A percentile compares a stretch with the other conserved stretches of the same genome.
Evolutionary conservation across 2,797 vertebrate species (phyloP).

Genomic region (Emys orbicularis): DNA sequence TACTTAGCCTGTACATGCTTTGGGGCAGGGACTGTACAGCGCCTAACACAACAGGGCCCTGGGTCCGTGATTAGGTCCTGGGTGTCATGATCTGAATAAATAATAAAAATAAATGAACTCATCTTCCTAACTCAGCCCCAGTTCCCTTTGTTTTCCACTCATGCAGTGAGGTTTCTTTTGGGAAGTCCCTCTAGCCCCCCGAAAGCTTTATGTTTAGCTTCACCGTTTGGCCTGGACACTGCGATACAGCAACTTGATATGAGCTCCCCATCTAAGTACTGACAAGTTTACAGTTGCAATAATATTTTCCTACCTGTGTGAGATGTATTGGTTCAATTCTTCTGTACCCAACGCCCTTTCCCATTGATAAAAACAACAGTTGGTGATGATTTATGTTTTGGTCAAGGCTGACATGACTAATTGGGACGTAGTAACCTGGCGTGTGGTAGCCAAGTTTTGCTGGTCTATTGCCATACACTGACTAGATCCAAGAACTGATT

Average conservation of each 20-base stretch:
- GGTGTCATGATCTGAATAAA: neutral
- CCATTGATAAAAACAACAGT: slow-evolving; percentile 66
- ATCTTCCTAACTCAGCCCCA: neutral
- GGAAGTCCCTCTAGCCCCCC: neutral
- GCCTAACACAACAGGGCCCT: neutral
- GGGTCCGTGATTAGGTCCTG: neutral
- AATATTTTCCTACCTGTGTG: slow-evolving; percentile 77
- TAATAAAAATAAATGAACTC: neutral
- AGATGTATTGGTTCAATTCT: slow-evolving; percentile 67
- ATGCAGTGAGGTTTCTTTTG: slow-evolving; percentile 20
- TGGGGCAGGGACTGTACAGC: neutral
- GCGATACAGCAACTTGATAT: slow-evolving; percentile 51
- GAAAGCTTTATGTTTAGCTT: slow-evolving; percentile 58
- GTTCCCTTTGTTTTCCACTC: neutral
- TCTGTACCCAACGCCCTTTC: slow-evolving; percentile 35
- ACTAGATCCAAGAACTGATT: neutral
- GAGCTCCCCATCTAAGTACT: slow-evolving; percentile 67
- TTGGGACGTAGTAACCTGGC: slow-evolving; percentile 48
- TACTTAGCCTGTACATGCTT: neutral
- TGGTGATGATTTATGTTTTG: slow-evolving; percentile 66
- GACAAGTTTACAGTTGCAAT: slow-evolving; percentile 77
- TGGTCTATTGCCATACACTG: slow-evolving; percentile 14
- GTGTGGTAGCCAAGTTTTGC: neutral
- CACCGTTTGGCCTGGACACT: slow-evolving; percentile 37
- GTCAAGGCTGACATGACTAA: slow-evolving; percentile 66